These are phyloP conservation scores for Miichthys miiuy DNA, from an alignment of 2,797 vertebrate genomes.

Conservation along the genomic window DNA sequence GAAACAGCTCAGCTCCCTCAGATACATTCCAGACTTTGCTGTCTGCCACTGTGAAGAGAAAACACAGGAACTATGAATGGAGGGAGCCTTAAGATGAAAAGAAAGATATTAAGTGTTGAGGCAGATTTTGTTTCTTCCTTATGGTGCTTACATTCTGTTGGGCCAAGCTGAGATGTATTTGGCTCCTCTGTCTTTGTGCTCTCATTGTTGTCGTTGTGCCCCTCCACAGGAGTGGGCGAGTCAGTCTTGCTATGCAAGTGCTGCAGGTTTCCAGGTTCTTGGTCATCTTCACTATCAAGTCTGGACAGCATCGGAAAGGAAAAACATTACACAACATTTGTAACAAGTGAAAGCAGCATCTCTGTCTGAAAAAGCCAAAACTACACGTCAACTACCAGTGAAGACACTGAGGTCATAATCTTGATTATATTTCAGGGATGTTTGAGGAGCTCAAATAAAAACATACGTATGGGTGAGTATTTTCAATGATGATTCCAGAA, in stretches of 20 bases:
- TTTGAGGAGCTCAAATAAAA: neutral
- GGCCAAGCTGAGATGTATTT: slow-evolving; percentile 67
- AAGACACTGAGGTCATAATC: slow-evolving; percentile 5
- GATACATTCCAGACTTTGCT: slow-evolving; percentile 69
- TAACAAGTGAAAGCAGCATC: slow-evolving; percentile 7
- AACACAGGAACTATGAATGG: slow-evolving; percentile 52
- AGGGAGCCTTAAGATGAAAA: slow-evolving; percentile 25
- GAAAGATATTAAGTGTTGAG: slow-evolving; percentile 18
- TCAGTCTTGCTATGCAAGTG: slow-evolving; percentile 60
- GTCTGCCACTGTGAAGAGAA: slow-evolving; percentile 74
- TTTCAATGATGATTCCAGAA: slow-evolving; percentile 1
- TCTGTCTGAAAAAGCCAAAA: slow-evolving; percentile 16
- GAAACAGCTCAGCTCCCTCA: slow-evolving; percentile 69
- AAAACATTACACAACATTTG: neutral
- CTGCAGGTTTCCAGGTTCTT: slow-evolving; percentile 69
- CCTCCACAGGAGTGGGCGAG: slow-evolving; percentile 51
- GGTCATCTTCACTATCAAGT: slow-evolving; percentile 71
- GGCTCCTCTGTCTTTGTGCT: slow-evolving; percentile 75
- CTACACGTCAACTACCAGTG: neutral
- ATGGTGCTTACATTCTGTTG: slow-evolving; percentile 70
- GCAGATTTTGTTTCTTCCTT: slow-evolving; percentile 36
- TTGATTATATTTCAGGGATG: neutral
- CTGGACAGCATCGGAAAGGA: slow-evolving; percentile 53
- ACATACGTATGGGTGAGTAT: neutral
- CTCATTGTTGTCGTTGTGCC: slow-evolving; percentile 37